Base-by-base conservation (phyloP, 2,888 invertebrate species). In the Hydrotaea cyrtoneurina region DNA sequence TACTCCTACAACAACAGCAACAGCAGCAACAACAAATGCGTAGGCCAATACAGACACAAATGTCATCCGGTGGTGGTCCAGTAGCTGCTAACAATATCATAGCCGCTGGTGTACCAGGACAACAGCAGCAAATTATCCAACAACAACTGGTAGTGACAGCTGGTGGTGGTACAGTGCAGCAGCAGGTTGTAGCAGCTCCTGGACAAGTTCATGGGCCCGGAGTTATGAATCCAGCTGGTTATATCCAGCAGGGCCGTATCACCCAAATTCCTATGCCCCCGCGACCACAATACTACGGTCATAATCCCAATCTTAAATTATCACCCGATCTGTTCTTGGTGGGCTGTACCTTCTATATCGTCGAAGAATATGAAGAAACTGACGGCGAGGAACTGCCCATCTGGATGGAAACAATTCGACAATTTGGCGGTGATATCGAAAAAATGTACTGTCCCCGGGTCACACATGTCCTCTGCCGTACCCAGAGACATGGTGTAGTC, bases 331-430 rank as follows among this genome's bases (percentile, higher is more conserved):
- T 98, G 77, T 98, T 98, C 92, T 93, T 99, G 64, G 93, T 98
- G 43, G 99, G 98, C 8, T 99, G 98, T 91, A 96, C 98, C 46
- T 99, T 99, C 91, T 96, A 96, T 85, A 96, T 97, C 86, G 95
- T 96, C 87, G 97, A 97, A 89, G 97, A 97, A 89, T 97, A 97
- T 89, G 96, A 96, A 86, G 94, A 94, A 86, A 94, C 94, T n/a
- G 93, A 94, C 91, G 94, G 94, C 0, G 91, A 93, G 13, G 95
- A 95, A 86, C 93, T 95, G 19, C 93, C 94, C 23, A 89, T 94
- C 0, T 96, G 96, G 96, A 93, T 94, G 87, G 94, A 95, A 92
- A 94, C 95, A 0, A 96, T 98, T 75, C 94, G 94, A 80, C 94
- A 96, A 83, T 95, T 96, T 91, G 98, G 98, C 10, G 98, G 98